Base-by-base conservation (phyloP, 2,797 vertebrate species). In the Schizopygopsis pylzovi region DNA sequence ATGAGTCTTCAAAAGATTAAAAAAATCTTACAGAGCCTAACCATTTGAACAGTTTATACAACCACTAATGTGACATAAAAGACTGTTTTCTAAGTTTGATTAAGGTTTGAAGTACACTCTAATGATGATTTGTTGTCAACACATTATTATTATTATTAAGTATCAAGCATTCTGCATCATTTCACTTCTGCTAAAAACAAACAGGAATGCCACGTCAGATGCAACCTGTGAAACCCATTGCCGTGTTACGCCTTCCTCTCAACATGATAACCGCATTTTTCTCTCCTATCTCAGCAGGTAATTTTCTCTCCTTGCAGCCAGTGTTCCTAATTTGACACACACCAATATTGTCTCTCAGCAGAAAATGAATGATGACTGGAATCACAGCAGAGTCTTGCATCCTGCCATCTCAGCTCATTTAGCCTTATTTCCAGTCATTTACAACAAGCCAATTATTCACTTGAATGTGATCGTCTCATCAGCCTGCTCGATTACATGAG, bases 361-460 rank as follows among this genome's bases (percentile, higher is more conserved):
- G 84, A 52, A 28, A 79, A 79, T 71, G 25, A 79, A 72, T 49
- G 77, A 85, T 73, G 43, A n/a, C 73, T 49, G 33, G 79, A 88
- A 68, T 82, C 80, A 47, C 84, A 82, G 73, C 65, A 73, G 65
- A 85, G 67, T 61, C 52, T 49, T 73, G 41, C 77, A 80, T 80
- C 77, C 84, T 73, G 84, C 59, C 41, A 68, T 75, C 81, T 84
- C 68, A 84, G 81, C 81, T 81, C 78, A 67, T 85, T 88, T 83
- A 86, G 68, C 6, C 83, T 73, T 82, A 65, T 73, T 85, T 73
- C 45, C 75, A 83, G 20, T 85, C 67, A 88, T 82, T 85, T 83
- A 82, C 73, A 75, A 86, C 65, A 61, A 49, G 67, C 41, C 73
- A 72, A 83, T 85, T 85, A 85, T 72, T 88, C 67, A 76, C 67